These are phyloP conservation scores for Yponomeuta malinellus DNA, from an alignment of 2,888 invertebrate species.

Conservation along the genomic window DNA sequence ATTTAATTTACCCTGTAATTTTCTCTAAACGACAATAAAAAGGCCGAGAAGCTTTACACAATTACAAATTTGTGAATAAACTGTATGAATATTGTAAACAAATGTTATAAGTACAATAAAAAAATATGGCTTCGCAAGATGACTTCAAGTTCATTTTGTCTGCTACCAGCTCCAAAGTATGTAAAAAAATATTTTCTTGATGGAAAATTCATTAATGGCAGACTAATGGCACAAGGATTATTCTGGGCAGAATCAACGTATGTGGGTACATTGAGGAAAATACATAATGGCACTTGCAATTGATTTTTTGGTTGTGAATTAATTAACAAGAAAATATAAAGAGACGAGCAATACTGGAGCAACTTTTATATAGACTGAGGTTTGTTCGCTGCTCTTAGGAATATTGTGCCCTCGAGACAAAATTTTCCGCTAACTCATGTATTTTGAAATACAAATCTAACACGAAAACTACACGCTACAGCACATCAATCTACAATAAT, in stretches of 20 bases:
- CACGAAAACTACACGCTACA: too few relatives aligned
- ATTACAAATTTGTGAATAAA: neutral
- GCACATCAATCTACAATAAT: too few relatives aligned
- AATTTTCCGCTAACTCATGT: too few relatives aligned
- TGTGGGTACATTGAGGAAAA: neutral
- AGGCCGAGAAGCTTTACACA: neutral
- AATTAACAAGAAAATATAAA: neutral
- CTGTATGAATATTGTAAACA: neutral
- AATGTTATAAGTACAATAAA: neutral
- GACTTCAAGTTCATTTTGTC: neutral
- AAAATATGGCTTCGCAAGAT: neutral
- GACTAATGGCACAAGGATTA: neutral
- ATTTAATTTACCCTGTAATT: neutral
- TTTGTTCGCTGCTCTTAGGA: too few relatives aligned
- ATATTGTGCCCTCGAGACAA: too few relatives aligned
- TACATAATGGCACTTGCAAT: neutral
- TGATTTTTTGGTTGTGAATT: neutral
- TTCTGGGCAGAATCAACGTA: neutral
- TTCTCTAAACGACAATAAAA: neutral
- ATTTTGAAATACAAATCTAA: too few relatives aligned
- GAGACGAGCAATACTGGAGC: too few relatives aligned
- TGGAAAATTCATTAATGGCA: neutral
- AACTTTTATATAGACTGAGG: too few relatives aligned
- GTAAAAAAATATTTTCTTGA: neutral
- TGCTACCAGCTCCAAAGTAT: neutral